Conservation (phyloP, 2,797 vertebrate genomes). For the Moxostoma hubbsi region DNA sequence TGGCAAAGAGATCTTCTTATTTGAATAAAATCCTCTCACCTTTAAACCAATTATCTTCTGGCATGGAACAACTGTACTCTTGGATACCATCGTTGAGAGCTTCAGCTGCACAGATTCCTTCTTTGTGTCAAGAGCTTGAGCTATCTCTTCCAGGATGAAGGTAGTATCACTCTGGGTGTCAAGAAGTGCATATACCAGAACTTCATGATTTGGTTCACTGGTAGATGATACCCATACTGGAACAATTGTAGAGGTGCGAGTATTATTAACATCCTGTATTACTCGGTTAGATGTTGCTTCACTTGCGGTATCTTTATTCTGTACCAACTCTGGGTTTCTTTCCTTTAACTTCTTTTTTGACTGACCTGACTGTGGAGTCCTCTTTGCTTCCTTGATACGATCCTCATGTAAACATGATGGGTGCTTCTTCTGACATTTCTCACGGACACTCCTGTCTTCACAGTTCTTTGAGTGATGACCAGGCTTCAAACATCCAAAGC, state of each 20-base stretch:
- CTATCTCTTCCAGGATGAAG: slow-evolving; percentile 22
- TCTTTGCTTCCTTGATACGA: neutral
- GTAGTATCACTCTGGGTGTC: slow-evolving; percentile 37
- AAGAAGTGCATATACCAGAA: slow-evolving; percentile 38
- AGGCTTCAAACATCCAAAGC: slow-evolving; percentile 48
- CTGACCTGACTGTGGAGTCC: slow-evolving; percentile 5
- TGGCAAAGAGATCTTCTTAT: slow-evolving; percentile 25
- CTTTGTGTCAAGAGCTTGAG: slow-evolving; percentile 22
- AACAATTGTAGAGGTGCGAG: slow-evolving; percentile 34
- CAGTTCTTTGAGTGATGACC: slow-evolving; percentile 39
- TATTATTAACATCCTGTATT: slow-evolving; percentile 13
- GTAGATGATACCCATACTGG: slow-evolving; percentile 43
- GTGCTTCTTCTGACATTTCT: slow-evolving; percentile 42
- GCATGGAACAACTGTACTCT: slow-evolving; percentile 16
- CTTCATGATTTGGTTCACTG: slow-evolving; percentile 25
- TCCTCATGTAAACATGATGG: slow-evolving; percentile 47
- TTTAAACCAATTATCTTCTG: slow-evolving; percentile 19
- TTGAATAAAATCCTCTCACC: slow-evolving; percentile 37
- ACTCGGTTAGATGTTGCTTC: slow-evolving; percentile 43
- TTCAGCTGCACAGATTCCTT: slow-evolving; percentile 15
- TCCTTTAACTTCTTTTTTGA: neutral
- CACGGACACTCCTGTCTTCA: slow-evolving; percentile 33
- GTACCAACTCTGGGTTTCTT: neutral
- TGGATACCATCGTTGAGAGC: slow-evolving; percentile 23
- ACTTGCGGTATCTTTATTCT: slow-evolving; percentile 1